phyloP scores from a whole-genome alignment of 2,888 invertebrate genomes.

The Mactromeris polynyma region DNA sequence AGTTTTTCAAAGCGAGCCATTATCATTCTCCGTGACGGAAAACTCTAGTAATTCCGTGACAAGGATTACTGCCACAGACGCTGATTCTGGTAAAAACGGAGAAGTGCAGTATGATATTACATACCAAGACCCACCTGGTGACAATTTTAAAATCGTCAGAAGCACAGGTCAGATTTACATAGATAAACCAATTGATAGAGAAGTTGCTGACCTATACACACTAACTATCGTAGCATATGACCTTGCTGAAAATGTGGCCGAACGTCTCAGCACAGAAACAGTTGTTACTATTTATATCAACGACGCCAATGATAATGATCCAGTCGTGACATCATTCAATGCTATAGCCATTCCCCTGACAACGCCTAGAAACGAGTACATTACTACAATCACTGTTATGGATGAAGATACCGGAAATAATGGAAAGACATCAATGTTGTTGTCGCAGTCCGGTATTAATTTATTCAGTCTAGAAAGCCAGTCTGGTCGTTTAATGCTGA shows the following conservation, averaged over 20 bases:
- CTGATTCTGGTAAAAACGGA: conserved; percentile 95
- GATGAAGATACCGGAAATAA: conserved; percentile 97
- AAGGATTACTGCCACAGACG: conserved; percentile 95
- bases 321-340: conserved; percentile 93
- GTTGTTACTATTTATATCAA: conserved; percentile 94
- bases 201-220: conserved; percentile 95
- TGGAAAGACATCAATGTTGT: conserved; percentile 95
- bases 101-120: conserved; percentile 93
- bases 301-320: conserved; percentile 97
- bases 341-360: conserved; percentile 90
- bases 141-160: conserved; percentile 93
- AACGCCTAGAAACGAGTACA: conserved; percentile 90
- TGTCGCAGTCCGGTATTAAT: conserved; percentile 57
- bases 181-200: conserved; percentile 94
- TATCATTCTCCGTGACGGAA: conserved; percentile 94
- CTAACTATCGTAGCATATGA: conserved; percentile 96
- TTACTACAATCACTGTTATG: conserved; percentile 92
- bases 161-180: conserved; percentile 96
- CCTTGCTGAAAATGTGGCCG: conserved; percentile 92
- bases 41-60: conserved; percentile 93
- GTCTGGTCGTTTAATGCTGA: conserved; percentile 70
- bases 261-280: conserved; percentile 95
- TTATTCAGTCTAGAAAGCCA: conserved; percentile 66
- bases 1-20: conserved; percentile 95
- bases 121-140: conserved; percentile 94